These are phyloP conservation scores for Pediacus dermestoides DNA, from an alignment of 2,888 invertebrate species.

Conservation along the genomic window DNA sequence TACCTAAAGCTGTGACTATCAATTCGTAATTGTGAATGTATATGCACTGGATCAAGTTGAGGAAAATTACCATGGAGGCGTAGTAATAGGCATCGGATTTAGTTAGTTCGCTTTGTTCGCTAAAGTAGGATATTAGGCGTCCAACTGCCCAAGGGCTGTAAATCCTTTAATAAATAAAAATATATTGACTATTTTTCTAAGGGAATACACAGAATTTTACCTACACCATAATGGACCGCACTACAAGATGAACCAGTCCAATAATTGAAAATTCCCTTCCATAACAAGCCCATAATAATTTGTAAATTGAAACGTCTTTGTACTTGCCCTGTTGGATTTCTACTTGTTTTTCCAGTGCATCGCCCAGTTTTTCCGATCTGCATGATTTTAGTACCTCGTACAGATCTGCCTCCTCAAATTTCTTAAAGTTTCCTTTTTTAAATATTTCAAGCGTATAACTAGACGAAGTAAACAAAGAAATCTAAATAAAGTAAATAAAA, in stretches of 20 bases:
- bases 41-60: slow-evolving; percentile 68
- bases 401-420: slow-evolving; percentile 59
- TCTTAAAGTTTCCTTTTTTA: slow-evolving; percentile 59
- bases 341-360: slow-evolving; percentile 46
- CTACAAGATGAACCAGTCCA: slow-evolving; percentile 21
- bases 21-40: slow-evolving; percentile 69
- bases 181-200: too few species aligned
- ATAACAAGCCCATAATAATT: slow-evolving; percentile 33
- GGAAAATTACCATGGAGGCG: slow-evolving; percentile 65
- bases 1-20: slow-evolving; percentile 62
- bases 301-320: slow-evolving; percentile 29
- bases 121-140: slow-evolving; percentile 31
- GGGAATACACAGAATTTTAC: too few species aligned
- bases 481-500: too few species aligned
- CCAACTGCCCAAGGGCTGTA: slow-evolving; percentile 29
- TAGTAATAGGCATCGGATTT: slow-evolving; percentile 62
- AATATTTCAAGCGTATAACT: slow-evolving; percentile 67
- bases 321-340: slow-evolving; percentile 18
- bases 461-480: too few species aligned
- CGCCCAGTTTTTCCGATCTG: slow-evolving; percentile 52
- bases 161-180: slow-evolving; percentile 27
- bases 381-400: slow-evolving; percentile 54
- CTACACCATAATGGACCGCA: slow-evolving; percentile 24
- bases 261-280: slow-evolving; percentile 30
- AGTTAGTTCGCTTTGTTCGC: slow-evolving; percentile 27